Conservation (phyloP, 2,888 invertebrate genomes). For the Macrosoma leucophasiata region DNA sequence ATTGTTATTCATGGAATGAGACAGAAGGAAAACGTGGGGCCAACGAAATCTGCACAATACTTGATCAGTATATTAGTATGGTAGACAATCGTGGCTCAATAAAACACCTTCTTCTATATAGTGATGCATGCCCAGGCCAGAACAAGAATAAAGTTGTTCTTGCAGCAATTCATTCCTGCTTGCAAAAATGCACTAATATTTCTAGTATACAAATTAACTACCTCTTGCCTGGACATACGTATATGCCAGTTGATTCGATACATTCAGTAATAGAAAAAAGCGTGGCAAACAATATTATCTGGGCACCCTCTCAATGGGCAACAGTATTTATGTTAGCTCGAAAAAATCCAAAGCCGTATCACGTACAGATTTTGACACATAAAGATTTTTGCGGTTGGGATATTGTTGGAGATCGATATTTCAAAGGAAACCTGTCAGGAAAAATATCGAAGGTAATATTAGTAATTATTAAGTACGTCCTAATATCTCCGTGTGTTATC, state of each 20-base stretch:
- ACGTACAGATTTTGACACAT: not conserved
- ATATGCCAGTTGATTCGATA: conserved; percentile 7
- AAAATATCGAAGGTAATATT: no score
- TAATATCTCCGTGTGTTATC: no score
- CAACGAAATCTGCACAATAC: no score
- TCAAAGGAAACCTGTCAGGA: not conserved
- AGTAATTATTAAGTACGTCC: no score
- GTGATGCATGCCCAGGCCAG: conserved; percentile 29
- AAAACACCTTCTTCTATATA: no score
- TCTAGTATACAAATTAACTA: conserved; percentile 5
- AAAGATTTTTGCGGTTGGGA: conserved; percentile 2
- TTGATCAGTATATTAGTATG: no score
- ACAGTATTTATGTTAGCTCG: conserved; percentile 1
- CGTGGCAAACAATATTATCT: conserved; percentile 4
- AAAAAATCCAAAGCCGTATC: conserved; percentile 2
- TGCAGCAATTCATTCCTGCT: conserved; percentile 12
- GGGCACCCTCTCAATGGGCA: conserved; percentile 8
- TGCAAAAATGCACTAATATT: conserved; percentile 1
- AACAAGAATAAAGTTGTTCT: conserved; percentile 31
- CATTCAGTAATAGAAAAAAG: conserved; percentile 3
- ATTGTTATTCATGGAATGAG: no score
- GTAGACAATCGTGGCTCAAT: no score
- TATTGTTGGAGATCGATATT: not conserved
- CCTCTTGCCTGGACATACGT: conserved; percentile 9
- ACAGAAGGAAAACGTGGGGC: no score